phyloP scores from a whole-genome alignment of 2,113 vertebrate genomes.

The Laticauda colubrina region DNA sequence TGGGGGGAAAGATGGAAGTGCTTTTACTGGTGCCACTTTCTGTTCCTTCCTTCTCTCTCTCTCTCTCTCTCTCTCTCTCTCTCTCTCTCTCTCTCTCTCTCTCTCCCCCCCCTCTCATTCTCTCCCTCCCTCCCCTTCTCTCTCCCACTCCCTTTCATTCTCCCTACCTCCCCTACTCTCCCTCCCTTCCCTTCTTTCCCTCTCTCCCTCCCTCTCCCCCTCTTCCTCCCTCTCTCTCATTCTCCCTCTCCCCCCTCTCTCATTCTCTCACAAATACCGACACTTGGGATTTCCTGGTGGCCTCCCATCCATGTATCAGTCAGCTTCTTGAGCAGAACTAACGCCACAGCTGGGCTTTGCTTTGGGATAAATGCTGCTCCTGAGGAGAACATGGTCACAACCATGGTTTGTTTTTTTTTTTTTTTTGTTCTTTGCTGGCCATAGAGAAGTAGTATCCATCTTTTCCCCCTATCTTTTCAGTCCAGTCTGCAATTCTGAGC shows the following conservation, averaged over 20 bases:
- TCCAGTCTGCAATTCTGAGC: too few relatives aligned
- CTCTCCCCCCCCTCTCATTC: too few relatives aligned
- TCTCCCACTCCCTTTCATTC: too few relatives aligned
- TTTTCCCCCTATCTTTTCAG: not conserved
- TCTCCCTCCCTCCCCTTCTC: too few relatives aligned
- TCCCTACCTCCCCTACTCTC: too few relatives aligned
- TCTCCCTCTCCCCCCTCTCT: too few relatives aligned
- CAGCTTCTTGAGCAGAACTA: not conserved
- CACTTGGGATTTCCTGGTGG: not conserved
- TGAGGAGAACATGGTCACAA: not conserved
- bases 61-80: too few relatives aligned
- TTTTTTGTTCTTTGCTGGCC: not conserved
- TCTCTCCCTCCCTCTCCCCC: too few relatives aligned
- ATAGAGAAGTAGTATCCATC: not conserved
- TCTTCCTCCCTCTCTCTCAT: fast-evolving
- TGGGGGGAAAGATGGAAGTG: not conserved
- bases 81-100: too few relatives aligned
- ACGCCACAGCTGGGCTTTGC: not conserved
- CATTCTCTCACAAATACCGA: too few relatives aligned
- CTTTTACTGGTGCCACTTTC: not conserved
- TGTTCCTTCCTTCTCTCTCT: not conserved
- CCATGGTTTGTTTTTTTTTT: too few relatives aligned
- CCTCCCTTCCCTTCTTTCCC: too few relatives aligned
- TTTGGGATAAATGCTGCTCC: not conserved
- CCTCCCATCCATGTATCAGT: not conserved